Percentiles rank a stretch among this genome's conserved stretches.
phyloP scores from a whole-genome alignment of 2,797 vertebrate species.

The Acropternis orthonyx region DNA sequence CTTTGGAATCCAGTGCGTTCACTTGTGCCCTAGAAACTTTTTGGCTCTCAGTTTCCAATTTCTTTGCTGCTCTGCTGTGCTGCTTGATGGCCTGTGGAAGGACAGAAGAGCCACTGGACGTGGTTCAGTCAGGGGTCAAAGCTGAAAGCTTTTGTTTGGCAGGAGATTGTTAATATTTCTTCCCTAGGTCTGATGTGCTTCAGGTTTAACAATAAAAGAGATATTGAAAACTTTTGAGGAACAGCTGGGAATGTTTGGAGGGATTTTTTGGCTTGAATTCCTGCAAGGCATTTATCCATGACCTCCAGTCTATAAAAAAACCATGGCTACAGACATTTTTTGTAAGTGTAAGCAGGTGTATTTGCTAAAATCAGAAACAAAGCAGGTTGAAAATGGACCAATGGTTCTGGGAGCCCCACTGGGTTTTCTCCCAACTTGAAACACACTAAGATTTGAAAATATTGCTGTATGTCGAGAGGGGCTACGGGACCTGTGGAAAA shows the following conservation, averaged over 20 bases:
- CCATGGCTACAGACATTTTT: neutral
- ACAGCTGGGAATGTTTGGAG: neutral
- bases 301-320: neutral
- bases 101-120: neutral
- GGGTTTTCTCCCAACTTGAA: neutral
- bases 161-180: neutral
- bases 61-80: neutral
- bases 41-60: neutral
- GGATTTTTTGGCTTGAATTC: neutral
- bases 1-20: slow-evolving; percentile 40
- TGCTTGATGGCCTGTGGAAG: neutral
- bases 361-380: neutral
- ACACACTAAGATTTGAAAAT: neutral
- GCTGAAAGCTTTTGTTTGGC: neutral
- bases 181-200: neutral
- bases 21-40: slow-evolving; percentile 19
- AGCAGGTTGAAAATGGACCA: neutral
- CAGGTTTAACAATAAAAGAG: neutral
- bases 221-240: neutral
- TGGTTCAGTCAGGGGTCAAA: neutral
- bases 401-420: neutral
- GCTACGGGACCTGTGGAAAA: neutral
- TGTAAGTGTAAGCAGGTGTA: neutral
- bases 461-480: neutral
- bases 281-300: neutral